phyloP scores from a whole-genome alignment of 2,113 vertebrate genomes.

The Mystacornis crossleyi region DNA sequence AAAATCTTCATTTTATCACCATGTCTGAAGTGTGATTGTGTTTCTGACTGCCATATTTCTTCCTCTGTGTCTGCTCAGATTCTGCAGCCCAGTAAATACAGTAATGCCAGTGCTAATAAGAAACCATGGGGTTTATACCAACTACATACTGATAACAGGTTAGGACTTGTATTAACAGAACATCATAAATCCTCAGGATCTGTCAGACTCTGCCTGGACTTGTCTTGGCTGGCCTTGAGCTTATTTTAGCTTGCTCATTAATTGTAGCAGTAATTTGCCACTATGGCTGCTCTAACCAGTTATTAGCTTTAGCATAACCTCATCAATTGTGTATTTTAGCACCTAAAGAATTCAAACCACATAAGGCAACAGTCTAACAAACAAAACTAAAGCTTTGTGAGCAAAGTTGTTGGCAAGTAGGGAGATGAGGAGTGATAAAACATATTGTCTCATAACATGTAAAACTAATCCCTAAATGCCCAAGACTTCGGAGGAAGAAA shows the following conservation, averaged over 20 bases:
- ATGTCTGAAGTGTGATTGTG: background rate
- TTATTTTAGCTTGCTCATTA: background rate
- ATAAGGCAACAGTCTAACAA: background rate
- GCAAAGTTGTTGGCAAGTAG: background rate
- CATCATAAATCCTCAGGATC: background rate
- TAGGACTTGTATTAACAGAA: background rate
- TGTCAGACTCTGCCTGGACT: background rate
- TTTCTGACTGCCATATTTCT: background rate
- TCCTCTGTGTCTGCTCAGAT: background rate
- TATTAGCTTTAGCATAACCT: background rate
- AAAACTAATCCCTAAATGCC: background rate
- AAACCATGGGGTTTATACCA: background rate
- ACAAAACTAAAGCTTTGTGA: fast-evolving
- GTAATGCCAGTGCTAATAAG: background rate
- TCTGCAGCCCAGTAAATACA: background rate
- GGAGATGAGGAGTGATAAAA: background rate
- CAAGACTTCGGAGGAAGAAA: background rate
- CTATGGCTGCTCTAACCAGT: background rate
- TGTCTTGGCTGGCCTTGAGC: background rate
- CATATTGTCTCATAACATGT: background rate
- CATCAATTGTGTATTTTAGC: background rate
- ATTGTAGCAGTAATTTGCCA: background rate
- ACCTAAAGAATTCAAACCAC: background rate
- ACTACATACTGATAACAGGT: background rate
- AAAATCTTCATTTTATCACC: background rate